A percentile compares a stretch with the other conserved stretches of the same genome.
Evolutionary conservation across 2,113 vertebrate genomes (phyloP).

Genomic region (Typhlomys cinereus): DNA sequence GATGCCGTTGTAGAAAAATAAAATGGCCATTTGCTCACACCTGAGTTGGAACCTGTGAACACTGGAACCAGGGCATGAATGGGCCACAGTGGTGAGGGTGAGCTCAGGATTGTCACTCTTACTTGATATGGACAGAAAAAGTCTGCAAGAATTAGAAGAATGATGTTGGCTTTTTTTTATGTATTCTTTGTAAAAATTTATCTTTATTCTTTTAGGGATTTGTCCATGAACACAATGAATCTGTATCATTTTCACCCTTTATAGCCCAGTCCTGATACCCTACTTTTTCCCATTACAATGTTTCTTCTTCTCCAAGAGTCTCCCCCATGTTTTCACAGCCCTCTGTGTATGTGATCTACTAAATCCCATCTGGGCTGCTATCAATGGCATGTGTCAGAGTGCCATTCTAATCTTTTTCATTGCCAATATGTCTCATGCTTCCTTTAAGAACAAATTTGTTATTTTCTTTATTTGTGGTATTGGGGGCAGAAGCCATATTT

Average conservation of each 20-base stretch:
- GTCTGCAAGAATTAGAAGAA: background rate
- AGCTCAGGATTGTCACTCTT: background rate
- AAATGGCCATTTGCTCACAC: background rate
- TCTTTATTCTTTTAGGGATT: too few species aligned
- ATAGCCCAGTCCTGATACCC: too few species aligned
- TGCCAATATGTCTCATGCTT: background rate
- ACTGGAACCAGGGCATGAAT: background rate
- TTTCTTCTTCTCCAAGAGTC: too few species aligned
- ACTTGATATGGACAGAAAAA: background rate
- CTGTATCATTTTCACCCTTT: too few species aligned
- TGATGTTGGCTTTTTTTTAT: too few species aligned
- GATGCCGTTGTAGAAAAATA: background rate
- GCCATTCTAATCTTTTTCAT: constrained; percentile 7
- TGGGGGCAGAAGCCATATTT: background rate
- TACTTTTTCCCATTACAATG: too few species aligned
- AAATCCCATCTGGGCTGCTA: too few species aligned
- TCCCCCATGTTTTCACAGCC: too few species aligned
- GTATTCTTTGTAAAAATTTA: too few species aligned
- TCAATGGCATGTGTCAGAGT: too few species aligned
- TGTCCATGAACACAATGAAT: too few species aligned
- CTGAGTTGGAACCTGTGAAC: background rate
- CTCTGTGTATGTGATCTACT: too few species aligned
- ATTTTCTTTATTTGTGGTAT: background rate
- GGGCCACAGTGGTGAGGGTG: background rate
- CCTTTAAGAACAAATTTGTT: background rate